Percentiles rank a stretch among this genome's conserved stretches.
Evolutionary conservation across 2,888 invertebrate species (phyloP).

Genomic region (Ophion obscuratus): DNA sequence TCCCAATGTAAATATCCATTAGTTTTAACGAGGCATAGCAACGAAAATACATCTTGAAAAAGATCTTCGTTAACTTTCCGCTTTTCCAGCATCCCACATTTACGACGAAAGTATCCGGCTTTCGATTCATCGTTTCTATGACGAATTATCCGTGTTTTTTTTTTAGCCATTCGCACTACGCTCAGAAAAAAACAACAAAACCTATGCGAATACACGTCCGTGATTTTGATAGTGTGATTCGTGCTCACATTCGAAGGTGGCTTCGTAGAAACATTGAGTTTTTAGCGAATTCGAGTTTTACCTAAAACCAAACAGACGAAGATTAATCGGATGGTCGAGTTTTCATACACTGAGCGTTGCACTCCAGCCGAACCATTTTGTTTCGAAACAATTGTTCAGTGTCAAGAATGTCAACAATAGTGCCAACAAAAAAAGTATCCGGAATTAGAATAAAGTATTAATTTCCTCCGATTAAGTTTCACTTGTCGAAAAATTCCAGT

Average conservation of each 20-base stretch:
- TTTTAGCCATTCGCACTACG: constrained; percentile 54
- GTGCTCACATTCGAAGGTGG: constrained; percentile 48
- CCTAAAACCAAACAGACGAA: constrained; percentile 25
- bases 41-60: constrained; percentile 24
- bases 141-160: constrained; percentile 25
- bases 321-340: constrained; percentile 8
- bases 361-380: neutral
- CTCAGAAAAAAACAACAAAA: constrained; percentile 19
- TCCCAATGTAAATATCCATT: constrained; percentile 17
- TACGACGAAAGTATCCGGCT: constrained; percentile 26
- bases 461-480: neutral
- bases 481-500: neutral
- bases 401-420: neutral
- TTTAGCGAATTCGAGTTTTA: constrained; percentile 53
- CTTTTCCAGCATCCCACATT: constrained; percentile 51
- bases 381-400: neutral
- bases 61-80: constrained; percentile 23
- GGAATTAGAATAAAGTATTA: neutral
- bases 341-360: neutral
- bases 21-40: constrained; percentile 30
- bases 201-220: constrained; percentile 19
- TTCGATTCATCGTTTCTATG: constrained; percentile 47
- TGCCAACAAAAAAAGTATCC: neutral
- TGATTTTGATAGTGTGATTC: constrained; percentile 36
- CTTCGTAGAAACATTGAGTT: constrained; percentile 46